Base-by-base conservation (phyloP, 1,140 invertebrate species). In the Nixonia krombeini region DNA sequence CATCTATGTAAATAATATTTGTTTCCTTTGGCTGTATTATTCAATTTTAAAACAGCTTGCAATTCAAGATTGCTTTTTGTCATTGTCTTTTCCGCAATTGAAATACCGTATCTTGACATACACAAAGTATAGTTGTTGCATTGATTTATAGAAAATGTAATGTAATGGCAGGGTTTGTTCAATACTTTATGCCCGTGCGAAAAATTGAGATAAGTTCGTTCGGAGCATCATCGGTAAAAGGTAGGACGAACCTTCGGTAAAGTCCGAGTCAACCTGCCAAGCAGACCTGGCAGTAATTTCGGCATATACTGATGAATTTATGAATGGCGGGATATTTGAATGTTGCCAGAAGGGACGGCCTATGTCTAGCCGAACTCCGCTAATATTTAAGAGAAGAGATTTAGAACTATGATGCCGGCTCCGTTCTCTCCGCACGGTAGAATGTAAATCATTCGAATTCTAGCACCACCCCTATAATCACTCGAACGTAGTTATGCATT, bases 381-480 rank as follows among this genome's bases (percentile, higher is more conserved):
- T 72, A 73, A 76, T 75, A 73, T 72, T 72, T 68, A 62, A 71
- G 61, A 70, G 59, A 40, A 50, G 47, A 77, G 76, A 78, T 80
- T 76, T 76, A 75, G 71, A 76, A 75, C 75, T 76, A 74, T 47
- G 75, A 72, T 50, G 59, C 37, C 66, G 31, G 45, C 7, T 41
- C 55, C 31, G 25, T 33, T 42, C 29, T 33, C 25, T 33, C 25
- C 26, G 47, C 51, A 13, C 37, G 23, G 47, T 59, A 50, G 65
- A 73, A 78, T 77, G 77, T 81, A 81, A 81, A 81, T 81, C 79
- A 81, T 77, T 70, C 50, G 52, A 69, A 74, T 74, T 70, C 66
- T 76, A 79, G 73, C 76, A 73, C 74, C 73, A 81, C 72, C 75
- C 76, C 78, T 78, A 81, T 81, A 81, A 81, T 79, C 76, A 78